Conservation (phyloP, 1,140 invertebrate species). For the Tachypleus tridentatus region DNA sequence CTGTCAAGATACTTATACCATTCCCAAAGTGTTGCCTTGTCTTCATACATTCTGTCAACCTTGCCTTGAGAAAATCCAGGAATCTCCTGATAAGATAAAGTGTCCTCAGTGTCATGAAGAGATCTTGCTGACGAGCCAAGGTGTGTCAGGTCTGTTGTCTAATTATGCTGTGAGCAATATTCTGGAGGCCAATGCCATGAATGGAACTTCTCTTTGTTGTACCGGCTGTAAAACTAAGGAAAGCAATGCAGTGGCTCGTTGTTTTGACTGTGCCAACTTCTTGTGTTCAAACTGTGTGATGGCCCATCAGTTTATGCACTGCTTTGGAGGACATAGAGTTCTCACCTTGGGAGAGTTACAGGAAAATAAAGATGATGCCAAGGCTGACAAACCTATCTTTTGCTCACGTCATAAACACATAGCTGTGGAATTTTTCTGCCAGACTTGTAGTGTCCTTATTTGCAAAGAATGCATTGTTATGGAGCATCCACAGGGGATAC, state of each 20-base stretch:
- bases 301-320: slow-evolving; percentile 97
- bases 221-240: slow-evolving; percentile 78
- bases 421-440: slow-evolving; percentile 78
- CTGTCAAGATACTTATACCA: slow-evolving; percentile 61
- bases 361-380: slow-evolving; percentile 42
- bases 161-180: slow-evolving; percentile 51
- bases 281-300: slow-evolving; percentile 93
- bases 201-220: slow-evolving; percentile 38
- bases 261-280: slow-evolving; percentile 88
- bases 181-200: slow-evolving; percentile 30
- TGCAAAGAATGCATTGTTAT: slow-evolving; percentile 86
- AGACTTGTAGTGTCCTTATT: slow-evolving; percentile 72
- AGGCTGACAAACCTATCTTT: slow-evolving; percentile 55
- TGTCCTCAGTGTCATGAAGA: slow-evolving; percentile 69
- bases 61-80: slow-evolving; percentile 52
- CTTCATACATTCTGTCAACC: slow-evolving; percentile 69
- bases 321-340: slow-evolving; percentile 90
- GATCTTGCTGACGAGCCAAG: slow-evolving; percentile 42
- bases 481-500: slow-evolving; percentile 82
- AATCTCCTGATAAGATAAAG: slow-evolving; percentile 54
- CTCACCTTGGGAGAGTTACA: slow-evolving; percentile 73
- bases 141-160: slow-evolving; percentile 47
- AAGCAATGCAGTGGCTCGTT: slow-evolving; percentile 68
- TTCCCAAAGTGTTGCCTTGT: slow-evolving; percentile 60
- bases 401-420: slow-evolving; percentile 77